Conservation (phyloP, 2,797 vertebrate species). For the Falco peregrinus region DNA sequence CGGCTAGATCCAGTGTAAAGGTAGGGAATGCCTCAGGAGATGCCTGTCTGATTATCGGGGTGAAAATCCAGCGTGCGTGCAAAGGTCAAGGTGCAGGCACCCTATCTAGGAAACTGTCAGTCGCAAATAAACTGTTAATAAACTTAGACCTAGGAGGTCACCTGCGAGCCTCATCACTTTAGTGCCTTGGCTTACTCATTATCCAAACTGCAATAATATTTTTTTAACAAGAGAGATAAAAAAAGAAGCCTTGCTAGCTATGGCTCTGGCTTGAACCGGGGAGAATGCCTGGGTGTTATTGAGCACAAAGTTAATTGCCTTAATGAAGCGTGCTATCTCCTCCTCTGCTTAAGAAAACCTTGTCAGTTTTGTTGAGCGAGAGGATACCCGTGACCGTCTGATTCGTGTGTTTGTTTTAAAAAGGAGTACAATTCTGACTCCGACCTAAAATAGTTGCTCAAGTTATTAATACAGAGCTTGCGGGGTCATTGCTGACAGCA, state of each 20-base stretch:
- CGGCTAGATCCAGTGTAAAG: background rate
- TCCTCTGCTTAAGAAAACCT: background rate
- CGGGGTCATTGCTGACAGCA: background rate
- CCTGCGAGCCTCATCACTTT: fast-evolving
- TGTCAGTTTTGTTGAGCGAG: fast-evolving
- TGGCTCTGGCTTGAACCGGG: fast-evolving
- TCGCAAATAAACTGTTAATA: background rate
- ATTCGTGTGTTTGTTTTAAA: background rate
- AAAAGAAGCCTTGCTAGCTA: background rate
- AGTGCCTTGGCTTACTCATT: background rate
- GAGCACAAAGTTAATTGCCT: background rate
- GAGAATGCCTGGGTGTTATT: background rate
- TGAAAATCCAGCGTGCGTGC: background rate
- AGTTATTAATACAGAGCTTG: background rate
- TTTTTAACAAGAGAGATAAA: fast-evolving
- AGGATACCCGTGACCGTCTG: fast-evolving
- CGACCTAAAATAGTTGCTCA: fast-evolving
- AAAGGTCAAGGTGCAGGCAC: background rate
- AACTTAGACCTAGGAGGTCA: background rate
- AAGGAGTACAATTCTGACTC: background rate
- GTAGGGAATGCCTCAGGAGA: background rate
- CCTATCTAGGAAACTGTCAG: background rate
- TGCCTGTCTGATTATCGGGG: background rate
- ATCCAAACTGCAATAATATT: background rate
- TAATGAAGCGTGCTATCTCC: background rate